Conservation (phyloP, 2,797 vertebrate species). For the Semotilus atromaculatus region DNA sequence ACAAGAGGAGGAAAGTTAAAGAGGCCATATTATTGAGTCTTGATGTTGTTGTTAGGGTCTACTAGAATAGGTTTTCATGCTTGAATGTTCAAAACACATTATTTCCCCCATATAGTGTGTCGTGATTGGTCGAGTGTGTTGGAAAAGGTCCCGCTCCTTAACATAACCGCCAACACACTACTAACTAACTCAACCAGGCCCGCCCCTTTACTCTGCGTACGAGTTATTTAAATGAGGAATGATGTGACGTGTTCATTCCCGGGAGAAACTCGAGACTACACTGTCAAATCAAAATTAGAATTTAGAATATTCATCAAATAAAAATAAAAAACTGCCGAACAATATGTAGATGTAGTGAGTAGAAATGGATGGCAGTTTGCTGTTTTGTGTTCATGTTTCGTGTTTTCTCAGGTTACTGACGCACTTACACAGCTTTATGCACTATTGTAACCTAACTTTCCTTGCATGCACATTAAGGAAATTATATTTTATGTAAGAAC, state of each 20-base stretch:
- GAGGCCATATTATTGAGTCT: neutral
- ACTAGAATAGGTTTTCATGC: neutral
- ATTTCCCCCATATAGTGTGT: neutral
- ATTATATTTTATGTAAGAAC: no score
- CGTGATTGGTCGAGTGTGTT: neutral
- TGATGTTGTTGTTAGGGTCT: neutral
- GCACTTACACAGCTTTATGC: no score
- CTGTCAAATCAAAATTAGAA: no score
- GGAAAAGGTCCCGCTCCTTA: neutral
- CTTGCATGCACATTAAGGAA: no score
- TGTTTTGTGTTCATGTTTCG: no score
- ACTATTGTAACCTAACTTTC: no score
- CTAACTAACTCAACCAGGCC: neutral
- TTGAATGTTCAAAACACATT: neutral
- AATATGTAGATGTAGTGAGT: no score
- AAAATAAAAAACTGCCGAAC: no score
- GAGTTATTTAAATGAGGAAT: neutral
- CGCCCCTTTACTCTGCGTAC: neutral
- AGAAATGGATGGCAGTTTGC: no score
- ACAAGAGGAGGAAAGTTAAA: neutral
- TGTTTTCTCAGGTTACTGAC: no score
- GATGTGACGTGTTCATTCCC: neutral
- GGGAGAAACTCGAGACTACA: neutral
- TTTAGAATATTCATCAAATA: no score
- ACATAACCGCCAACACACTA: neutral